Base-by-base conservation (phyloP, 2,797 vertebrate species). In the Rhinatrema bivittatum region DNA sequence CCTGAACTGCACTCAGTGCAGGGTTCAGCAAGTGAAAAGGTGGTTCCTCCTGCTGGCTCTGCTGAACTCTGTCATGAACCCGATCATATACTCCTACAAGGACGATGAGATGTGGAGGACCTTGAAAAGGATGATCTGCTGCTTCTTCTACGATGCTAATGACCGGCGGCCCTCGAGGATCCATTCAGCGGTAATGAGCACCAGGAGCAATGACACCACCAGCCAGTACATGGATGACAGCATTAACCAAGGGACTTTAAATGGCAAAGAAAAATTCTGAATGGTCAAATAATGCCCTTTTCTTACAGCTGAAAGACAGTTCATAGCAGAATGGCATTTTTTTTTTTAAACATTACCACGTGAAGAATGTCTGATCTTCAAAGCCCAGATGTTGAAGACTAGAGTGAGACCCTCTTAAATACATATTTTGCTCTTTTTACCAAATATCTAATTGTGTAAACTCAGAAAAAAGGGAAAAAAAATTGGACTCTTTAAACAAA, bases 81-180 rank as follows among this genome's bases (percentile, higher is more conserved):
- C 95, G 11, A 78, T 96, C 73, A 97, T 99, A 79, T 99, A 98
- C 78, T 98, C 95, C 8, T 98, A 91, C 74, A 97, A 94, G 68
- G 95, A 99, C 7, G 84, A 96, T 16, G 95, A 99, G 47, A 99
- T 99, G 92, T 96, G 91, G 84, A 63, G 56, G 28, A 97, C 93
- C 26, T 82, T 99, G 64, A 95, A 88, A 61, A 90, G 82, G 61
- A 87, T 98, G 65, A 43, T 95, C 42, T 83, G 85, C 57, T 93
- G 91, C 36, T 72, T 81, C 6, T 70, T 72, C 4, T 86, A 67
- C 1, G 87, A 88, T 10, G 90, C 58, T 5, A 72, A 19, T 16
- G 72, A 79, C 7, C 60, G 72, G 11, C 67, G 50, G 2, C 70
- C 80, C 0, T 82, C 79, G 0, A 51, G 63, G 23, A 29, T 81